Evolutionary conservation across 2,888 invertebrate species (phyloP), one percentile per base, ranked within the genome.

Genomic region (Pristionchus maxplancki): DNA sequence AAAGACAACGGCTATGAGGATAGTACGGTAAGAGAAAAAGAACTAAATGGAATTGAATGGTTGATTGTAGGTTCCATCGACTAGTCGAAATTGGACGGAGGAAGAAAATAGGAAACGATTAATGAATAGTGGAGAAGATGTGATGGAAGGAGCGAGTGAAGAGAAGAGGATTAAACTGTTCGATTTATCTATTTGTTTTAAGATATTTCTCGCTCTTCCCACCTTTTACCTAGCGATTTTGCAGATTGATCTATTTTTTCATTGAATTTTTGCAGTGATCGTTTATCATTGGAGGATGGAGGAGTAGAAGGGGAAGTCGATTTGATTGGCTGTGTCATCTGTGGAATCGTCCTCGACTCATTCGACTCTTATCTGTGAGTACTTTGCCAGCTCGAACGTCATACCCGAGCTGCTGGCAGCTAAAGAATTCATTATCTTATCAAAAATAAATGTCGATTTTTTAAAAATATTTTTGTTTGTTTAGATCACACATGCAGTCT

Each of bases 261-360:
- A 44, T 81, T 50, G 83, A 83, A 58, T 37, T 34, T 9, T 58
- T 84, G 28, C 40, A 64, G 62, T 53, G 85, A 85, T 64, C 17
- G 28, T 28, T 17, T 40, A n/a, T n/a, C n/a, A 31, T 28, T 85
- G 24, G 24, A 40, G 17, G 85, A 85, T 28, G 64, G 40, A 17
- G 82, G n/a, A 85, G 64, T 37, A 13, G 40, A 44, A 28, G 40
- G 24, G 44, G 85, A 62, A 28, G n/a, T 34, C 1, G 85, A 62
- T 13, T 24, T 53, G 34, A 85, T 85, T 64, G 50, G 31, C n/a
- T 64, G 62, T 34, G 64, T 64, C n/a, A 37, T 83, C 8, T 83
- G 82, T 83, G 82, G 82, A 53, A 24, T 53, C 4, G 34, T 53
- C 3, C 20, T 53, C 53, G 53, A 83, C 37, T 50, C 53, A 0